Evolutionary conservation across 2,113 vertebrate genomes (phyloP).

Genomic region (Phocoena sinus): DNA sequence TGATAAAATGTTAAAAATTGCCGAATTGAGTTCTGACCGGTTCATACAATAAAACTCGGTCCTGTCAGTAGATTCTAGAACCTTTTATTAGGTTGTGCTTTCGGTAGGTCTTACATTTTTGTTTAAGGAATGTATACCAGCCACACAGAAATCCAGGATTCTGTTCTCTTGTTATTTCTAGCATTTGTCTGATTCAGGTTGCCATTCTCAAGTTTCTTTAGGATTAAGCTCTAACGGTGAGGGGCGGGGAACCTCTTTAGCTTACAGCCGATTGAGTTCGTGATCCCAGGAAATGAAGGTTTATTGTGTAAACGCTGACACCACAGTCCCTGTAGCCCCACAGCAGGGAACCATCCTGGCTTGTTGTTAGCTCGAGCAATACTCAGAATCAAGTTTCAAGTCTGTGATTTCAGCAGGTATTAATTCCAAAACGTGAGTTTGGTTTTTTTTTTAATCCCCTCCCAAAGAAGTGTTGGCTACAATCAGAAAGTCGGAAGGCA

Average conservation of each 20-base stretch:
- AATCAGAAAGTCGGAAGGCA: not conserved
- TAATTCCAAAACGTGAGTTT: not conserved
- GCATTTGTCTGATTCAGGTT: not conserved
- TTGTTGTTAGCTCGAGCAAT: fast-evolving
- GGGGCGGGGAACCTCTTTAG: not conserved
- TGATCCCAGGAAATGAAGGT: slow-evolving; percentile 77
- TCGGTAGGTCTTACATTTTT: not conserved
- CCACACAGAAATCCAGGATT: not conserved
- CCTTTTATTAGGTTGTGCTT: not conserved
- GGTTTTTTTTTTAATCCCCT: not conserved
- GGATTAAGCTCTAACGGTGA: not conserved
- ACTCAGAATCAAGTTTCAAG: not conserved
- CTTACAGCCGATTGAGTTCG: slow-evolving; percentile 64
- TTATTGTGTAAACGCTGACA: slow-evolving; percentile 68
- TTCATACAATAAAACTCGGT: not conserved
- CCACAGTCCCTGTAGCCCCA: not conserved
- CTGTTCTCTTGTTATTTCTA: not conserved
- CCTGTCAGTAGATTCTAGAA: not conserved
- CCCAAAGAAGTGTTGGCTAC: not conserved
- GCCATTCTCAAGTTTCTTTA: not conserved
- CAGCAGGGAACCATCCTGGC: not conserved
- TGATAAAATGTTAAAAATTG: not conserved
- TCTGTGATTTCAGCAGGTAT: not conserved
- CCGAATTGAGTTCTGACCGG: not conserved
- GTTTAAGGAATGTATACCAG: not conserved